A percentile compares a stretch with the other conserved stretches of the same genome.
phyloP scores from a whole-genome alignment of 2,888 invertebrate genomes.

The Hedya salicella region DNA sequence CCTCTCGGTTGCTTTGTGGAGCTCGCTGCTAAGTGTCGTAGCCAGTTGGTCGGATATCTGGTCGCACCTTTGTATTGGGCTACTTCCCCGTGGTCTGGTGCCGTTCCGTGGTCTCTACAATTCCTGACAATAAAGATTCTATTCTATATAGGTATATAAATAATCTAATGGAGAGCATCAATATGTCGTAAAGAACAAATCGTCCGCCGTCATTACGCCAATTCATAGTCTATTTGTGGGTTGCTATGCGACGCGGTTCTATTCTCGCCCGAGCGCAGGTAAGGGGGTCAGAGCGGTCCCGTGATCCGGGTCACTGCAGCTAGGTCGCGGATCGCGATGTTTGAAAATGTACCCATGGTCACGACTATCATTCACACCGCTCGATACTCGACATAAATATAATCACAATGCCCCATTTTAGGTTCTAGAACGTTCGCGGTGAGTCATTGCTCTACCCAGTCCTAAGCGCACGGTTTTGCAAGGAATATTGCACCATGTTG shows the following conservation, averaged over 20 bases:
- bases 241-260: slow-evolving; percentile 39
- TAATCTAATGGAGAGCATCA: background rate
- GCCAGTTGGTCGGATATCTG: too few relatives aligned
- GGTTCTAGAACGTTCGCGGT: slow-evolving; percentile 30
- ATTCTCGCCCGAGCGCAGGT: slow-evolving; percentile 51
- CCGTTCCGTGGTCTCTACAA: too few relatives aligned
- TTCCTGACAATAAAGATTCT: too few relatives aligned
- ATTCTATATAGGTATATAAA: too few relatives aligned
- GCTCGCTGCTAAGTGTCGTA: too few relatives aligned
- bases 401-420: slow-evolving; percentile 32
- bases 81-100: too few relatives aligned
- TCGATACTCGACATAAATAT: slow-evolving; percentile 29
- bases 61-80: too few relatives aligned
- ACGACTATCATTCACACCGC: slow-evolving; percentile 47
- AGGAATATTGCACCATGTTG: slow-evolving; percentile 33
- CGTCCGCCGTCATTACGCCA: slow-evolving; percentile 6
- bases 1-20: too few relatives aligned
- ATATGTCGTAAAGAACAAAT: slow-evolving; percentile 14
- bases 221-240: slow-evolving; percentile 36
- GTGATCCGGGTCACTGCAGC: slow-evolving; percentile 71
- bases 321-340: slow-evolving; percentile 67
- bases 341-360: slow-evolving; percentile 54
- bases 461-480: slow-evolving; percentile 5
- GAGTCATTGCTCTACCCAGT: slow-evolving; percentile 15
- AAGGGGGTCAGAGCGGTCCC: slow-evolving; percentile 60